Evolutionary conservation across 1,140 invertebrate genomes (phyloP), one percentile per base, ranked within the genome.

Genomic region (Lysiphlebus fabarum): DNA sequence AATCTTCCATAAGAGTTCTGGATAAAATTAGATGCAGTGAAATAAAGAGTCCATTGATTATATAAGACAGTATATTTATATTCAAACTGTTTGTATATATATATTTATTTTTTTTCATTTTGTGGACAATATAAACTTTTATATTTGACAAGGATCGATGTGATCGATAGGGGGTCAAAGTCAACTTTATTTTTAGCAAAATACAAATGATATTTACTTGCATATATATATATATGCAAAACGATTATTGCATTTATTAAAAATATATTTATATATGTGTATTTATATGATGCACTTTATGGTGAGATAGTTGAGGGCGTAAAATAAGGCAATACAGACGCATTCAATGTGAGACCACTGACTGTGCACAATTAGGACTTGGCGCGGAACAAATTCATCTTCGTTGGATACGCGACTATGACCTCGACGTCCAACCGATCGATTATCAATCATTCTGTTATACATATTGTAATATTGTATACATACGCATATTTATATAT

Each of bases 361-460:
- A 71, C 72, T 70, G 71, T 57, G 71, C 71, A 73, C 71, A 74
- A 74, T 74, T 74, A 73, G 72, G 69, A 45, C 67, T 68, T 64
- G 63, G 65, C 65, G 68, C 67, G 65, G 66, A 72, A 73, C 67
- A 59, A 73, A 71, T 73, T 72, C 69, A 73, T 72, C 71, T 73
- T 71, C 69, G 65, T 72, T 70, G 65, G 57, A 54, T 65, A 48
- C 42, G 47, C 64, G 62, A 69, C 63, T 62, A 58, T 61, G 60
- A 57, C 63, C 64, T 63, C 62, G 67, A 59, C 62, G 61, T 60
- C 45, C 58, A 48, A 42, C 37, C 62, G 64, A 71, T 71, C 68
- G 68, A 71, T 72, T 71, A 71, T 72, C 69, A 70, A 72, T 72
- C 70, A 72, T 71, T 66, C 68, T 60, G 58, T 61, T 58, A 11